A percentile compares a stretch with the other conserved stretches of the same genome.
Conservation (phyloP, 2,888 invertebrate species). For the Clunio marinus region DNA sequence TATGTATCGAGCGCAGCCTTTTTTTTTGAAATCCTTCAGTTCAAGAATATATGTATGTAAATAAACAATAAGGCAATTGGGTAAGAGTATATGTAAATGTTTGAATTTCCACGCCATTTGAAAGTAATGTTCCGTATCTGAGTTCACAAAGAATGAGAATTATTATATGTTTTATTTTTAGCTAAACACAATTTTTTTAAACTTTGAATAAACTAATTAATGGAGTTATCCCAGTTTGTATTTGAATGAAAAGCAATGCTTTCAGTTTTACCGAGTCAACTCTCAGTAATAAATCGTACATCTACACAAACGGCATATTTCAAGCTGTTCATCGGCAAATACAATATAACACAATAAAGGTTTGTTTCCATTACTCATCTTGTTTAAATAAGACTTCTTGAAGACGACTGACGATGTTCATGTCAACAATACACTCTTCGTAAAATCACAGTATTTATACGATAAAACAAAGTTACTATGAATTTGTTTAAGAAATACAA, state of each 20-base stretch:
- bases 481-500: not conserved
- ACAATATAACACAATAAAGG: conserved; percentile 8
- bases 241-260: not conserved
- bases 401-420: conserved; percentile 22
- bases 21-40: too few relatives aligned
- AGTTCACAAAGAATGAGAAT: conserved; percentile 14
- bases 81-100: too few relatives aligned
- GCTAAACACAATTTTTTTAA: conserved; percentile 25
- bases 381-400: not conserved
- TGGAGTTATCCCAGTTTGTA: conserved; percentile 23
- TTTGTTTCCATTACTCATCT: not conserved
- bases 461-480: not conserved
- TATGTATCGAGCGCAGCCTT: too few relatives aligned
- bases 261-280: not conserved
- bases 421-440: conserved; percentile 38
- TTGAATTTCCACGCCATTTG: conserved; percentile 37
- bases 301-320: not conserved
- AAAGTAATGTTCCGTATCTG: conserved; percentile 37
- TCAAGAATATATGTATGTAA: too few relatives aligned
- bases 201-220: conserved; percentile 38
- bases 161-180: conserved; percentile 38
- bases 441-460: conserved; percentile 30
- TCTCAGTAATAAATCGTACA: conserved; percentile 26
- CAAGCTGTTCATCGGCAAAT: conserved; percentile 18
- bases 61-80: too few relatives aligned